A percentile compares a stretch with the other conserved stretches of the same genome.
phyloP scores from a whole-genome alignment of 37 sponge, comb jelly and placozoan species.

The Hormiphora californensis region DNA sequence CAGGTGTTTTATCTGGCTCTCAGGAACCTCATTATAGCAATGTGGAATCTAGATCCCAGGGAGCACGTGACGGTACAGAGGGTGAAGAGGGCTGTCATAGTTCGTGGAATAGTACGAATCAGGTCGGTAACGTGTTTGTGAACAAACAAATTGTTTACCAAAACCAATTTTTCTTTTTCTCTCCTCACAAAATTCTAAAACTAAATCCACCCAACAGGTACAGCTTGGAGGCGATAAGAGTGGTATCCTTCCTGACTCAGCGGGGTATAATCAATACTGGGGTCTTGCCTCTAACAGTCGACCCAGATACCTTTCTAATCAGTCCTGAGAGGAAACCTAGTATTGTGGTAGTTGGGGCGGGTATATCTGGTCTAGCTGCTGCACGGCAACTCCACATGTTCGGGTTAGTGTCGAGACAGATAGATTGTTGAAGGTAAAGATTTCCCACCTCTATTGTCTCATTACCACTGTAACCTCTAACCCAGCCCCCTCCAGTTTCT shows the following conservation, averaged over 20 bases:
- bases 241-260: constrained; percentile 68
- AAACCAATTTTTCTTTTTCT: neutral
- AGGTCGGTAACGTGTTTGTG: neutral
- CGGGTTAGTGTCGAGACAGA: constrained; percentile 56
- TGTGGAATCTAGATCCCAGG: constrained; percentile 78
- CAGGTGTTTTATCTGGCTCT: constrained; percentile 66
- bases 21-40: constrained; percentile 72
- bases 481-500: too few relatives aligned
- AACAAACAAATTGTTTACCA: too few relatives aligned
- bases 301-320: constrained; percentile 19
- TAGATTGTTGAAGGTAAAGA: neutral
- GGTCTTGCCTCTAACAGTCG: constrained; percentile 47
- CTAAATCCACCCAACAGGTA: constrained; percentile 58
- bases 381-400: constrained; percentile 70
- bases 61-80: constrained; percentile 58
- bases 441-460: neutral
- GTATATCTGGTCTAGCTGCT: constrained; percentile 71
- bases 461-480: neutral
- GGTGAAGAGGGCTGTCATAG: constrained; percentile 53
- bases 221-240: constrained; percentile 38
- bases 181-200: neutral
- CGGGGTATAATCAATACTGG: constrained; percentile 74
- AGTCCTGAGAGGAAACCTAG: neutral
- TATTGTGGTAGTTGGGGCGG: constrained; percentile 61
- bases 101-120: constrained; percentile 38